These are phyloP conservation scores for Amblyopsis rosae DNA, from an alignment of 2,113 vertebrate genomes.

Conservation along the genomic window DNA sequence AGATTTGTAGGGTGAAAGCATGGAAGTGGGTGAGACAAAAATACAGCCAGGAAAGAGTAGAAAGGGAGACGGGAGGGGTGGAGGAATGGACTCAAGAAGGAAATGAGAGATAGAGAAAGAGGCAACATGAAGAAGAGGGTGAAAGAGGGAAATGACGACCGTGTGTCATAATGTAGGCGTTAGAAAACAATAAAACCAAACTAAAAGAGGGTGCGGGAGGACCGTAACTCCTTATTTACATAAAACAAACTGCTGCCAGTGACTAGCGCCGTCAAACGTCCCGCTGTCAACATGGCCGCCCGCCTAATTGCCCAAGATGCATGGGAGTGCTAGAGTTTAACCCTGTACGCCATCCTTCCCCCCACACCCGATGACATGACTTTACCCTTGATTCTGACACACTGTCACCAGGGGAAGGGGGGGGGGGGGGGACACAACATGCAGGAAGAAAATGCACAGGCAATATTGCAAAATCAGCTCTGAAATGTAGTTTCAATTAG, in stretches of 20 bases:
- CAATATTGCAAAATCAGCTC: neutral
- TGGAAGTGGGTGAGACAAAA: slow-evolving; percentile 50
- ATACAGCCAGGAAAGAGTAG: slow-evolving; percentile 30
- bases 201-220: slow-evolving; percentile 7
- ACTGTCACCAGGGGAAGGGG: slow-evolving; percentile 30
- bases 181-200: slow-evolving; percentile 8
- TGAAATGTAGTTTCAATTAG: neutral
- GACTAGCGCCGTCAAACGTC: slow-evolving; percentile 18
- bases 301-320: slow-evolving; percentile 55
- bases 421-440: slow-evolving; percentile 10
- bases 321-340: slow-evolving; percentile 63
- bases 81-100: slow-evolving; percentile 22
- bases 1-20: slow-evolving; percentile 57
- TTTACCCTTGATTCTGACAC: slow-evolving; percentile 42
- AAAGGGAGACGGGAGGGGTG: slow-evolving; percentile 50
- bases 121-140: slow-evolving; percentile 3
- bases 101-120: slow-evolving; percentile 18
- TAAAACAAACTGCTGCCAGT: slow-evolving; percentile 43
- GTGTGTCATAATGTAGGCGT: too few species aligned
- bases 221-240: slow-evolving; percentile 40
- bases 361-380: slow-evolving; percentile 19
- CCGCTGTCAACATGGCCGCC: slow-evolving; percentile 27
- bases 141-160: neutral
- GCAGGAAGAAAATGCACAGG: slow-evolving; percentile 14
- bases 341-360: slow-evolving; percentile 14